phyloP scores from a whole-genome alignment of 2,113 vertebrate species.

The Merops nubicus region DNA sequence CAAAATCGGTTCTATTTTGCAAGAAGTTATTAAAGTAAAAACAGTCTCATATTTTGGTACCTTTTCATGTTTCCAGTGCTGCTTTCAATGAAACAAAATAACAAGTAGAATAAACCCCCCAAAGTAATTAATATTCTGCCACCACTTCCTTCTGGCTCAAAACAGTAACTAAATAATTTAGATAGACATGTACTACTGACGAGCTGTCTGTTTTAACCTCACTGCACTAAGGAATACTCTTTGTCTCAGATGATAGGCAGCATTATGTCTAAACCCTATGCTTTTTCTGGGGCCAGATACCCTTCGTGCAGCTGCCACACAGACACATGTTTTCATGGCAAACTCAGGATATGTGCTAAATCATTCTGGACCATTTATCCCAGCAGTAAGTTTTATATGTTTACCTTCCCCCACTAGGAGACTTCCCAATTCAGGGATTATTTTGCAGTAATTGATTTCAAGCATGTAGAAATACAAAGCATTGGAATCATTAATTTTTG shows the following conservation, averaged over 20 bases:
- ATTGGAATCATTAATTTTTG: not conserved
- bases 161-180: slow-evolving; percentile 42
- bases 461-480: not conserved
- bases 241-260: slow-evolving; percentile 25
- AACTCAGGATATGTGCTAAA: not conserved
- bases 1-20: not conserved
- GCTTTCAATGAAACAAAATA: slow-evolving; percentile 4
- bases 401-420: not conserved
- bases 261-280: slow-evolving; percentile 20
- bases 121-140: slow-evolving; percentile 2
- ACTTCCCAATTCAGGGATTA: not conserved
- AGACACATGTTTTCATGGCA: slow-evolving; percentile 7
- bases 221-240: not conserved
- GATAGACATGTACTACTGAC: not conserved
- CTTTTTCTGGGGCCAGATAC: slow-evolving; percentile 19
- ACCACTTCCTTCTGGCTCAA: slow-evolving; percentile 2
- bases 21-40: not conserved
- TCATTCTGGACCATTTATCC: slow-evolving; percentile 9
- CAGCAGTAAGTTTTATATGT: not conserved
- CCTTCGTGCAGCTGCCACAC: slow-evolving; percentile 19
- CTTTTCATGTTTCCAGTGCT: not conserved
- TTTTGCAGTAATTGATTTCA: not conserved
- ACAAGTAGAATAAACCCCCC: not conserved
- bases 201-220: slow-evolving; percentile 9
- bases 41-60: not conserved